Evolutionary conservation across 2,797 vertebrate genomes (phyloP).

Genomic region (Vultur gryphus): DNA sequence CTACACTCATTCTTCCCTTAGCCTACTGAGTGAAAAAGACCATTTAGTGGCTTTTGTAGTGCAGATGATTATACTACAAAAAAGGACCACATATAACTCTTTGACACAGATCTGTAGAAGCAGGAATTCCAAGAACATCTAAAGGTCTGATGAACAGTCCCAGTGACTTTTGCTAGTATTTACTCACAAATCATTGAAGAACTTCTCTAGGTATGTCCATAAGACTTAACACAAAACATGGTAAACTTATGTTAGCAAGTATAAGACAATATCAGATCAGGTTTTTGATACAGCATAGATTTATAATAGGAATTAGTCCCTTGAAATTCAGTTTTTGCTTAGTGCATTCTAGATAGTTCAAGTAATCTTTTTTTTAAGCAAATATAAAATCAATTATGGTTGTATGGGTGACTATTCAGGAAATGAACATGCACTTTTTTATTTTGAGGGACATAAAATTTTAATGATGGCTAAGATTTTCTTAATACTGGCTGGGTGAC

Average conservation of each 20-base stretch:
- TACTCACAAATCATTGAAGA: neutral
- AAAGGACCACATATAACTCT: neutral
- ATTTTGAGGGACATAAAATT: neutral
- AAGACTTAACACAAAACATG: neutral
- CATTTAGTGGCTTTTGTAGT: neutral
- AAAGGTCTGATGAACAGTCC: neutral
- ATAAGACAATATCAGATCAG: neutral
- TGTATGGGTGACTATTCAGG: neutral
- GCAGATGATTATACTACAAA: neutral
- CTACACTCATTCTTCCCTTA: neutral
- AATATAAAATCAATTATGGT: neutral
- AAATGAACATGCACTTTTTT: neutral
- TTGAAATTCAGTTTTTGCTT: neutral
- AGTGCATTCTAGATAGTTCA: neutral
- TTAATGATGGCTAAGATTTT: neutral
- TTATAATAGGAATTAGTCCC: neutral
- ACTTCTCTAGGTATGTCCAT: neutral
- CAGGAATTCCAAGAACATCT: neutral
- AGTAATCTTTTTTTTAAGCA: neutral
- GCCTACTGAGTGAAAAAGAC: neutral
- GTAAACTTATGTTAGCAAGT: neutral
- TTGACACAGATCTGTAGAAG: neutral
- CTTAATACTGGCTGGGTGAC: neutral
- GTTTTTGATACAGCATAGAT: neutral
- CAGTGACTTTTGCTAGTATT: neutral